Base-by-base conservation (phyloP, 2,113 vertebrate genomes). In the Rhombomys opimus region DNA sequence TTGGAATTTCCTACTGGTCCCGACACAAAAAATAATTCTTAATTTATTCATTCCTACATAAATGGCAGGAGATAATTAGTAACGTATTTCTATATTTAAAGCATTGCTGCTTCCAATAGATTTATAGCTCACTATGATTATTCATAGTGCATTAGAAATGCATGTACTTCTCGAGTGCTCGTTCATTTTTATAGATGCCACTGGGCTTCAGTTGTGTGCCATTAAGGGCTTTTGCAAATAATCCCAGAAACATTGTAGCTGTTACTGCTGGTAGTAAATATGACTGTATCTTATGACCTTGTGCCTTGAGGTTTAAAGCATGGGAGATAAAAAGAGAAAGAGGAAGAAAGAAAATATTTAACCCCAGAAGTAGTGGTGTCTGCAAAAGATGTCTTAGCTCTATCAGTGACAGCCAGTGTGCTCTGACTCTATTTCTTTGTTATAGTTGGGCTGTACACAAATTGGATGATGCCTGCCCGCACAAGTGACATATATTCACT, bases 111-210 rank as follows among this genome's bases (percentile, higher is more conserved):
- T 87, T 80, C 46, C 35, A 65, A 38, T 23, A 84, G 46, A 81
- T 95, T 92, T 93, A 87, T 52, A 91, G 90, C n/a, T 57, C 54
- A 14, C 41, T 87, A 50, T 80, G 50, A 89, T 94, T 94, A 93
- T 92, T 95, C 87, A 92, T 25, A 87, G 52, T 77, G 9, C 41
- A 78, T 95, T 96, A 96, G 96, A 95, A 95, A 96, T 82, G 54
- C 87, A 59, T 82, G 78, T 4, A 32, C 15, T 84, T 94, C 63
- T 30, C 46, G 35, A 68, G 87, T 41, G 11, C 78, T 95, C 92
- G 52, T 61, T 38, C 2, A 35, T 59, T 90, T 96, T 93, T 93
- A 88, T 93, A 80, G 84, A 46, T 90, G 77, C 52, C 87, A 86
- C 78, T 75, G 84, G 70, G 54, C 30, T 96, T 94, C 63, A 25